phyloP scores from a whole-genome alignment of 1,140 invertebrate genomes.

The Drosophila nasuta region DNA sequence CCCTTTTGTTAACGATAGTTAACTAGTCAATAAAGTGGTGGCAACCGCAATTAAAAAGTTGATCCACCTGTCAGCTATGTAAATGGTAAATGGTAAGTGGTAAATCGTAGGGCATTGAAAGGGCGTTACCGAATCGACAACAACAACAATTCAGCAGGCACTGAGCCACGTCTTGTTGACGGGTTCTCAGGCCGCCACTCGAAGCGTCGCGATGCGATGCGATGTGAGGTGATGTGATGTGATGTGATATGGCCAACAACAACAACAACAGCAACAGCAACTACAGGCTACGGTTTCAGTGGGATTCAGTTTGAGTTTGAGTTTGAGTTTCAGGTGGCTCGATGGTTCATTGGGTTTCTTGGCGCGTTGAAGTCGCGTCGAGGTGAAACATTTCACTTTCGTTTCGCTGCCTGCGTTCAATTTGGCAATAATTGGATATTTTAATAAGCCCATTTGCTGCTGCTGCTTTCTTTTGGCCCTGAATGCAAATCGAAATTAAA shows the following conservation, averaged over 20 bases:
- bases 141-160: constrained; percentile 11
- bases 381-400: constrained; percentile 72
- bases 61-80: neutral
- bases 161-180: constrained; percentile 24
- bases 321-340: constrained; percentile 5
- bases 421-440: constrained; percentile 79
- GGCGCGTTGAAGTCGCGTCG: neutral
- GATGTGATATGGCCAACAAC: neutral
- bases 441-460: constrained; percentile 68
- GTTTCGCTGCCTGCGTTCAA: constrained; percentile 60
- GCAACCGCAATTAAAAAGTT: neutral
- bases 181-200: constrained; percentile 26
- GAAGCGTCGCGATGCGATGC: neutral
- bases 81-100: neutral
- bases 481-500: constrained; percentile 79
- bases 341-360: constrained; percentile 29
- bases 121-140: constrained; percentile 23
- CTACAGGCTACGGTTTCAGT: constrained; percentile 10
- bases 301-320: constrained; percentile 4
- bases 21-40: neutral
- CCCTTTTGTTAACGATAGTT: too few species aligned
- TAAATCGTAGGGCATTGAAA: neutral
- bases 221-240: too few species aligned
- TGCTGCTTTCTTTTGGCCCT: constrained; percentile 75
- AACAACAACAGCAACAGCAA: constrained; percentile 3